Conservation (phyloP, 2,888 invertebrate species). For the Euplexia lucipara region DNA sequence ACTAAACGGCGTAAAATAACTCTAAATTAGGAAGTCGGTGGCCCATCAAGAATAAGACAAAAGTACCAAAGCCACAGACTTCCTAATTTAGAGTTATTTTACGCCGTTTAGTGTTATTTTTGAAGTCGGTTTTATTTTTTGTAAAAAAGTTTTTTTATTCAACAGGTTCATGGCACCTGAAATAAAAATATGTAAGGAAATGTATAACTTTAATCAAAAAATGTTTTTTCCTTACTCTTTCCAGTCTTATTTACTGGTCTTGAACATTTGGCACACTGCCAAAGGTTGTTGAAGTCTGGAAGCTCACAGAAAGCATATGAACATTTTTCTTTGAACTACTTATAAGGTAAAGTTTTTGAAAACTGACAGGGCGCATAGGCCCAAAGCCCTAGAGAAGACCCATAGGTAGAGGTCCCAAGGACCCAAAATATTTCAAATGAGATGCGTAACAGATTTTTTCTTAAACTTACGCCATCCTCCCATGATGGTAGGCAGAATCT, state of each 20-base stretch:
- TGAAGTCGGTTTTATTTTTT: no score
- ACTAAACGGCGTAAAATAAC: no score
- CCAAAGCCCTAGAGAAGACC: not conserved
- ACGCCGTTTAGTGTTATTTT: no score
- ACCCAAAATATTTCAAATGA: no score
- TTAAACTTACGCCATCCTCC: no score
- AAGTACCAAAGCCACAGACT: no score
- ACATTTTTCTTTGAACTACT: conserved; percentile 18
- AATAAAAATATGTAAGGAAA: conserved; percentile 6
- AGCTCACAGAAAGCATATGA: conserved; percentile 19
- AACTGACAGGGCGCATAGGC: not conserved
- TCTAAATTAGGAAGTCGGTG: no score
- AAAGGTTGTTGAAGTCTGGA: conserved; percentile 33
- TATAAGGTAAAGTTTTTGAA: conserved; percentile 10
- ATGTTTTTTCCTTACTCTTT: conserved; percentile 31
- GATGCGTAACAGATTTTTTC: no score
- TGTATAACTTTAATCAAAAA: conserved; percentile 23
- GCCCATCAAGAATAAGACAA: no score
- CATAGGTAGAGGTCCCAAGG: no score
- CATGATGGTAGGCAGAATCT: no score
- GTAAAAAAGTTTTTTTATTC: conserved; percentile 30
- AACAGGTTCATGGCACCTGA: conserved; percentile 11
- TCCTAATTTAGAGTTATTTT: no score
- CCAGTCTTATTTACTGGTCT: conserved; percentile 37
- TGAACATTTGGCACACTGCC: conserved; percentile 37